A percentile compares a stretch with the other conserved stretches of the same genome.
Evolutionary conservation across 30 jellyfish, hydroid and myxozoan genomes (phyloP).

Genomic region (Chrysaora quinquecirrha): DNA sequence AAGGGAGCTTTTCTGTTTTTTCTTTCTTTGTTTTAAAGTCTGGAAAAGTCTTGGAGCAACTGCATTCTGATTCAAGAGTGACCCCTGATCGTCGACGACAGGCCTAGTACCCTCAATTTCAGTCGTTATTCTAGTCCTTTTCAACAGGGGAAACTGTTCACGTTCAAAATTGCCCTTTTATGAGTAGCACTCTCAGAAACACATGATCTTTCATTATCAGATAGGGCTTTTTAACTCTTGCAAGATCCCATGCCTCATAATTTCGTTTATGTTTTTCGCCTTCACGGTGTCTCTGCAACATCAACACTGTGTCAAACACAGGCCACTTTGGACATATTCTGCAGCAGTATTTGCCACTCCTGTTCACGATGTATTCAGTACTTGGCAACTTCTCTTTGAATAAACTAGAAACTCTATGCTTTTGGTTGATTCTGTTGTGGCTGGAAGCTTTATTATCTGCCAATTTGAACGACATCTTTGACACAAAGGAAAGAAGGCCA

Average conservation of each 20-base stretch:
- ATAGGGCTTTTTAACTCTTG: neutral
- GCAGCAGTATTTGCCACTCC: slow-evolving; percentile 80
- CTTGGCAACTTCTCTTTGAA: slow-evolving; percentile 45
- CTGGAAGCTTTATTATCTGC: slow-evolving; percentile 48
- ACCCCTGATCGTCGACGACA: no score
- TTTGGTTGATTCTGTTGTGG: slow-evolving; percentile 13
- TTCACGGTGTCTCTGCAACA: slow-evolving; percentile 63
- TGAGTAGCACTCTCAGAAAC: neutral
- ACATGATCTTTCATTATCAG: neutral
- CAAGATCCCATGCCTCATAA: slow-evolving; percentile 43
- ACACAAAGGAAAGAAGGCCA: no score
- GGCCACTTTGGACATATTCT: slow-evolving; percentile 84
- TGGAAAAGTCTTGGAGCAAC: no score
- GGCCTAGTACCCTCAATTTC: no score
- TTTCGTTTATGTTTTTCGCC: slow-evolving; percentile 33
- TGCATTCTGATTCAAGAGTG: no score
- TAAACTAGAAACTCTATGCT: slow-evolving; percentile 32
- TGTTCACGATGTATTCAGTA: slow-evolving; percentile 34
- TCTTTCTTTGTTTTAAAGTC: no score
- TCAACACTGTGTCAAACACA: slow-evolving; percentile 62
- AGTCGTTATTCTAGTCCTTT: no score
- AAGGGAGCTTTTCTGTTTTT: no score
- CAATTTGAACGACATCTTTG: slow-evolving; percentile 76
- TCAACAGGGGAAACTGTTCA: neutral
- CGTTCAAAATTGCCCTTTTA: neutral